Percentiles rank a stretch among this genome's conserved stretches.
Evolutionary conservation across 2,797 vertebrate genomes (phyloP).

Genomic region (Peromyscus eremicus): DNA sequence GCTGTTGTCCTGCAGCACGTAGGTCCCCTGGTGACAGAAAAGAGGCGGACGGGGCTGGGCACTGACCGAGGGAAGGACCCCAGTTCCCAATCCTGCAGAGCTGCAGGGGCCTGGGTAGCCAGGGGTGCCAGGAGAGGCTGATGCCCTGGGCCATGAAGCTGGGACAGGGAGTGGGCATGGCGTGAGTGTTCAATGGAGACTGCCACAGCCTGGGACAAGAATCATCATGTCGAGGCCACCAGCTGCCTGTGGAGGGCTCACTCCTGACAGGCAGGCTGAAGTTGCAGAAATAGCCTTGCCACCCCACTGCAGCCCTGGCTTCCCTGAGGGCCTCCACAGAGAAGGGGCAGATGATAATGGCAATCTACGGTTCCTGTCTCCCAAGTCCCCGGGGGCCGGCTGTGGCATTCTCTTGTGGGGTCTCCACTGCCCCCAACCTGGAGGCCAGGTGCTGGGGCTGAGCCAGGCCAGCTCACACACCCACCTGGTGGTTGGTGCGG

Average conservation of each 20-base stretch:
- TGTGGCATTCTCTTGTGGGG: rapidly evolving
- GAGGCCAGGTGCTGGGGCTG: background rate
- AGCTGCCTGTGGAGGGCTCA: background rate
- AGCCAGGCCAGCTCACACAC: background rate
- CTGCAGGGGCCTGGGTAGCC: background rate
- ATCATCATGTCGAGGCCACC: rapidly evolving
- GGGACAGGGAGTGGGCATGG: rapidly evolving
- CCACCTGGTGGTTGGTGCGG: conserved; percentile 94
- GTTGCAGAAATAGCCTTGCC: background rate
- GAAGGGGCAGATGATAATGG: rapidly evolving
- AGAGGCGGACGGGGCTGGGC: no score
- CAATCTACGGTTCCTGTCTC: no score
- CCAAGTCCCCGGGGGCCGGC: no score
- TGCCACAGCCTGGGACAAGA: background rate
- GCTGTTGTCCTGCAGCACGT: conserved; percentile 93
- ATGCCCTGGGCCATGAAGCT: background rate
- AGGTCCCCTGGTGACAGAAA: conserved; percentile 90
- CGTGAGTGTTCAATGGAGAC: rapidly evolving
- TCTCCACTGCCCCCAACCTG: background rate
- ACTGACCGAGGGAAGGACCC: no score
- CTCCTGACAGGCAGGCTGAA: background rate
- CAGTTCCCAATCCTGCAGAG: background rate
- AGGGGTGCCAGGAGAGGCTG: background rate
- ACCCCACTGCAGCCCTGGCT: background rate
- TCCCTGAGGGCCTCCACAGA: background rate